phyloP scores from a whole-genome alignment of 2,888 invertebrate species.

The Stenurella melanura region DNA sequence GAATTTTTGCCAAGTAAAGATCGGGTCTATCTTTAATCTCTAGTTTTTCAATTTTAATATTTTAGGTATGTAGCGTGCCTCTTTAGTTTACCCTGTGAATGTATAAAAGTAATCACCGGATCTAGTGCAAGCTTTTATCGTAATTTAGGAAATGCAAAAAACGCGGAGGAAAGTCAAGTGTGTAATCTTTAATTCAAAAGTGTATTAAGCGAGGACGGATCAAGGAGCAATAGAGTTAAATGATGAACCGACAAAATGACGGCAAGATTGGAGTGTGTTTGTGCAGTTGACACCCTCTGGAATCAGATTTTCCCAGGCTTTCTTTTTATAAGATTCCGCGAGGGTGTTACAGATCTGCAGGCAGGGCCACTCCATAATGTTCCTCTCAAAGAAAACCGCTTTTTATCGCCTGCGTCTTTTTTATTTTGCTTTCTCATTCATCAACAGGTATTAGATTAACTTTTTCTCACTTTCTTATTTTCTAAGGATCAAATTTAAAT shows the following conservation, averaged over 20 bases:
- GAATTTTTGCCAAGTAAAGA: too few relatives aligned
- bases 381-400: constrained; percentile 65
- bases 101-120: background rate
- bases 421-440: constrained; percentile 63
- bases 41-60: too few relatives aligned
- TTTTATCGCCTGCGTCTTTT: constrained; percentile 62
- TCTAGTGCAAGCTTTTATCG: constrained; percentile 7
- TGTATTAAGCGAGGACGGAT: constrained; percentile 57
- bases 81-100: background rate
- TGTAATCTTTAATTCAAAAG: constrained; percentile 62
- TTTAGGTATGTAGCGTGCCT: too few relatives aligned
- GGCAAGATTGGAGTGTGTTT: constrained; percentile 69
- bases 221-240: constrained; percentile 49
- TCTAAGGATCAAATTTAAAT: constrained; percentile 46
- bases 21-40: too few relatives aligned
- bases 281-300: constrained; percentile 71
- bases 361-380: constrained; percentile 59
- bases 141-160: constrained; percentile 46
- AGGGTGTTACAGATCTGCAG: constrained; percentile 61
- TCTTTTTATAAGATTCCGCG: constrained; percentile 61
- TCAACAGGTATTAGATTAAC: constrained; percentile 68
- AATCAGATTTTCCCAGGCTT: constrained; percentile 70
- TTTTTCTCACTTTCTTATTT: constrained; percentile 56
- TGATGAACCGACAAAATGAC: constrained; percentile 68
- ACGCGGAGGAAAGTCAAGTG: constrained; percentile 55